phyloP scores from a whole-genome alignment of 1,140 invertebrate species.

The Pogonomyrmex barbatus region DNA sequence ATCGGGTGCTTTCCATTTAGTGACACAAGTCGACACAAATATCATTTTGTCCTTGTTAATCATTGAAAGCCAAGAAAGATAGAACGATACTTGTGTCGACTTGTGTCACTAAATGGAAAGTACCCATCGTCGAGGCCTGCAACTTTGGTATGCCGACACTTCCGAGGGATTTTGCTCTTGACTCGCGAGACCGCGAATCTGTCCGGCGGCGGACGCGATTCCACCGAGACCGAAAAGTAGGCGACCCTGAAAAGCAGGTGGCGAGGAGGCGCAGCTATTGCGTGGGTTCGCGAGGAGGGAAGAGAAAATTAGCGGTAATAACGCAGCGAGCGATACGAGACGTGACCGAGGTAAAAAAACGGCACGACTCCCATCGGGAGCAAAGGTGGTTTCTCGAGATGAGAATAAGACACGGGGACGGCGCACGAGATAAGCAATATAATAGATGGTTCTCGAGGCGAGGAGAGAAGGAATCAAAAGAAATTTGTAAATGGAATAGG shows the following conservation, averaged over 20 bases:
- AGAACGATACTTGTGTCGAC: too few relatives aligned
- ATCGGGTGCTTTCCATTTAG: background rate
- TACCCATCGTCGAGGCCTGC: too few relatives aligned
- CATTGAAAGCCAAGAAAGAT: too few relatives aligned
- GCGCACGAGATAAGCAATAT: too few relatives aligned
- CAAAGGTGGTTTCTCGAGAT: background rate
- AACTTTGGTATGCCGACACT: background rate
- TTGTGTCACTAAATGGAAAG: too few relatives aligned
- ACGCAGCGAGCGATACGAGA: background rate
- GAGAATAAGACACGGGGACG: background rate
- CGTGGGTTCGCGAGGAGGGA: conserved; percentile 11
- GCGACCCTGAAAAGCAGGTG: background rate
- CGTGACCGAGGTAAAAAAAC: background rate
- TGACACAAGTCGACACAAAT: too few relatives aligned
- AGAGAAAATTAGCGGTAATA: background rate
- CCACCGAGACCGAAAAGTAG: conserved; percentile 2
- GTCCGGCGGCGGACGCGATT: background rate
- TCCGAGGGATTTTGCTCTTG: background rate
- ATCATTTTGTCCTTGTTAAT: too few relatives aligned
- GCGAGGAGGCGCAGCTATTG: background rate
- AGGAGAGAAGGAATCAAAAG: background rate
- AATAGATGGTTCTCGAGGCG: too few relatives aligned
- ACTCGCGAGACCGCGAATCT: background rate
- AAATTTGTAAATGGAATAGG: background rate
- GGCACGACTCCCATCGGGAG: too few relatives aligned